Evolutionary conservation across 1,140 invertebrate genomes (phyloP).

Genomic region (Armadillidium nasatum): DNA sequence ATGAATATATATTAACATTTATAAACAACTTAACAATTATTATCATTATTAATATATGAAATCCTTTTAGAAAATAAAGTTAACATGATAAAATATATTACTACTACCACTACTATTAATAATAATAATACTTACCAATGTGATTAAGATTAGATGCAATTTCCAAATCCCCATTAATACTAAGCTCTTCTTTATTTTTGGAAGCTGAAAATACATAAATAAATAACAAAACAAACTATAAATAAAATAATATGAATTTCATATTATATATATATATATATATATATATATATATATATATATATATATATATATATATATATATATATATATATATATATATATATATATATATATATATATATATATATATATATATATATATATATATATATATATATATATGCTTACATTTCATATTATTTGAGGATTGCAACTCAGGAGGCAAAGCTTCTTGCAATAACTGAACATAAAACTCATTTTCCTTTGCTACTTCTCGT

Average conservation of each 20-base stretch:
- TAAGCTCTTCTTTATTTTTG: conserved; percentile 36
- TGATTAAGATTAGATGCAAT: conserved; percentile 31
- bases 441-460: conserved; percentile 81
- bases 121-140: conserved; percentile 34
- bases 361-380: not conserved
- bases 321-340: conserved; percentile 15
- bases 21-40: no score
- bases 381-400: not conserved
- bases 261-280: no score
- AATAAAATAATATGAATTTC: no score
- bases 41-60: no score
- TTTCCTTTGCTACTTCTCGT: conserved; percentile 88
- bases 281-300: no score
- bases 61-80: no score
- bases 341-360: not conserved
- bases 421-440: conserved; percentile 43
- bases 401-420: conserved; percentile 16
- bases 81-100: no score
- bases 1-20: no score
- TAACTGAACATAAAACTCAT: conserved; percentile 91
- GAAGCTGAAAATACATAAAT: conserved; percentile 25
- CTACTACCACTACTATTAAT: not conserved
- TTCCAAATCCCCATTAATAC: conserved; percentile 35
- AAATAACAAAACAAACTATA: no score
- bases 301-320: not conserved